These are phyloP conservation scores for Hippopotamus amphibius DNA, from an alignment of 2,113 vertebrate species.

Conservation along the genomic window DNA sequence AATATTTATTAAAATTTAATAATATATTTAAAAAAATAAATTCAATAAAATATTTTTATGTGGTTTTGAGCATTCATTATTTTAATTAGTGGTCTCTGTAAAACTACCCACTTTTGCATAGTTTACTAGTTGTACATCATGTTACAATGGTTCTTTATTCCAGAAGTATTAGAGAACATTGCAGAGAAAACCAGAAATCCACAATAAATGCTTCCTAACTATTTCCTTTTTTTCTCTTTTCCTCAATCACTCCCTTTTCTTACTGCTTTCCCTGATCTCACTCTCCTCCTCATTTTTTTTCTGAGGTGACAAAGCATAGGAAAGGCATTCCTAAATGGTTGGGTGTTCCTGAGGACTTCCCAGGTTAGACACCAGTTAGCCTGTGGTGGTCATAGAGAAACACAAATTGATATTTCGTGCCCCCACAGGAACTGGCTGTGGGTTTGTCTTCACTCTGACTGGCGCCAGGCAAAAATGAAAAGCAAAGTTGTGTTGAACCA, in stretches of 20 bases:
- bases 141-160: neutral
- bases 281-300: neutral
- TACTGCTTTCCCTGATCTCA: neutral
- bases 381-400: neutral
- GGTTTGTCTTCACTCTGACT: slow-evolving; percentile 28
- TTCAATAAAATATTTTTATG: neutral
- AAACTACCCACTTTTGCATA: neutral
- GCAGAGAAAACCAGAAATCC: neutral
- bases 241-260: neutral
- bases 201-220: neutral
- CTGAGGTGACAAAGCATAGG: neutral
- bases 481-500: slow-evolving; percentile 18
- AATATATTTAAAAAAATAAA: neutral
- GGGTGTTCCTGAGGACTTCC: neutral
- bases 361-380: neutral
- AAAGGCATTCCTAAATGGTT: neutral
- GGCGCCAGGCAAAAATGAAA: slow-evolving; percentile 40
- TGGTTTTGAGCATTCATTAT: neutral
- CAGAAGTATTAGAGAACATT: neutral
- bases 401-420: neutral
- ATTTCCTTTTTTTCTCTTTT: neutral
- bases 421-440: neutral
- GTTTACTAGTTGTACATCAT: neutral
- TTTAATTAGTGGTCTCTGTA: neutral
- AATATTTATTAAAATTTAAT: neutral